phyloP scores from a whole-genome alignment of 2,888 invertebrate genomes.

The Nephrocerus scutellatus region DNA sequence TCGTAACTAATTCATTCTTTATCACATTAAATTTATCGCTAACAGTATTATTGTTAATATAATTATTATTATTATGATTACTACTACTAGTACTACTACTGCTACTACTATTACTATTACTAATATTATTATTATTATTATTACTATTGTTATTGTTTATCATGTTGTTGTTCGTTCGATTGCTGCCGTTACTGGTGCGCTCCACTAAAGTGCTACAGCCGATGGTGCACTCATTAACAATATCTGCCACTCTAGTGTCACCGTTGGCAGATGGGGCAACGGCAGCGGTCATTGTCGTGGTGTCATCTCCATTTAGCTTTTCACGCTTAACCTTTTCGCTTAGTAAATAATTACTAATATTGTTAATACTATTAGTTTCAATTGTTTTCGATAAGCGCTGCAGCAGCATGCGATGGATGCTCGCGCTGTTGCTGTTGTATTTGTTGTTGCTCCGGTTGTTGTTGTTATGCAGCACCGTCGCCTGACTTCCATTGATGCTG shows the following conservation, averaged over 20 bases:
- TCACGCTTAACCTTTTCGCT: conserved; percentile 32
- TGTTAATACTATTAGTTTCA: conserved; percentile 28
- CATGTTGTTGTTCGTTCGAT: conserved; percentile 33
- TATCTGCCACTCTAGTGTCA: conserved; percentile 13
- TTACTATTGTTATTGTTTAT: conserved; percentile 29
- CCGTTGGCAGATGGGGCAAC: too few species aligned
- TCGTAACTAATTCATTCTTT: conserved; percentile 40
- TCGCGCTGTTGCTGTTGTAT: conserved; percentile 27
- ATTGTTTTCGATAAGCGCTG: conserved; percentile 33
- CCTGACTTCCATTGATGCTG: conserved; percentile 11
- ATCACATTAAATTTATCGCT: conserved; percentile 48
- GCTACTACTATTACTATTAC: conserved; percentile 24
- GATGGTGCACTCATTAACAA: too few species aligned
- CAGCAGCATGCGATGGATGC: conserved; percentile 25
- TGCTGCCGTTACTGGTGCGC: too few species aligned
- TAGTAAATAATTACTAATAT: conserved; percentile 26
- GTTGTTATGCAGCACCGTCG: conserved; percentile 19
- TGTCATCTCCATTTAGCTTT: conserved; percentile 27
- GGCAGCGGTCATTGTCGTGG: too few species aligned
- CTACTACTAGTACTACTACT: conserved; percentile 26
- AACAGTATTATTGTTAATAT: conserved; percentile 41
- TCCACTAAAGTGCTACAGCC: too few species aligned
- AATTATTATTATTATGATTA: conserved; percentile 31
- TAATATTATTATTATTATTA: conserved; percentile 24
- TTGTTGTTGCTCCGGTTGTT: conserved; percentile 15